Evolutionary conservation across 2,113 vertebrate genomes (phyloP).

Genomic region (Sander lucioperca): DNA sequence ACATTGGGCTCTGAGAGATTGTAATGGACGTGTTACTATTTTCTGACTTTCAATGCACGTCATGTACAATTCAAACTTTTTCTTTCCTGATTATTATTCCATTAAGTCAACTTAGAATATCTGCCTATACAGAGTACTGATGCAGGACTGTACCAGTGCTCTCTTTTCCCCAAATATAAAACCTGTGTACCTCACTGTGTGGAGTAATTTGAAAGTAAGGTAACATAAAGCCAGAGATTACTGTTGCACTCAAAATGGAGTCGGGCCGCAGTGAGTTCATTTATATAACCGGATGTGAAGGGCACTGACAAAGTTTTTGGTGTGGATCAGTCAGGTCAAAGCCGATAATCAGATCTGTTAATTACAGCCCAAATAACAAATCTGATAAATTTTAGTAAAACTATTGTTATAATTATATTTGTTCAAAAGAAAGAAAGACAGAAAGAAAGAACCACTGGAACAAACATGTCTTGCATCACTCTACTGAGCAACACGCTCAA

Average conservation of each 20-base stretch:
- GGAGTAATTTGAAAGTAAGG: too few relatives aligned
- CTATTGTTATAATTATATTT: neutral
- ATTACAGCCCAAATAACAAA: neutral
- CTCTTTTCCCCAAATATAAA: neutral
- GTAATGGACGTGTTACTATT: neutral
- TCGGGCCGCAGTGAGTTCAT: neutral
- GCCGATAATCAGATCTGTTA: neutral
- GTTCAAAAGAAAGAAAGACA: neutral
- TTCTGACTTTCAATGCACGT: too few relatives aligned
- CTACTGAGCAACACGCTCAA: too few relatives aligned
- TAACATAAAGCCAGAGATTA: neutral
- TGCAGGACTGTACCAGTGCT: neutral
- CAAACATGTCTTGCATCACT: slow-evolving; percentile 22
- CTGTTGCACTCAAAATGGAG: neutral
- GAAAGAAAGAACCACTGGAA: neutral
- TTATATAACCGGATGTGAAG: neutral
- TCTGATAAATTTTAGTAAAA: neutral
- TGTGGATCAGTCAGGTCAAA: neutral
- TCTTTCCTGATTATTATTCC: too few relatives aligned
- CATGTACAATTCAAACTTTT: neutral
- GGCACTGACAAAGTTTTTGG: too few relatives aligned
- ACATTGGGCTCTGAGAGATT: too few relatives aligned
- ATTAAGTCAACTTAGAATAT: neutral
- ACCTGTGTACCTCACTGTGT: neutral
- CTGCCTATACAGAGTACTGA: neutral